These are phyloP conservation scores for Drosophila melanica DNA, from an alignment of 1,140 invertebrate genomes.

Conservation along the genomic window DNA sequence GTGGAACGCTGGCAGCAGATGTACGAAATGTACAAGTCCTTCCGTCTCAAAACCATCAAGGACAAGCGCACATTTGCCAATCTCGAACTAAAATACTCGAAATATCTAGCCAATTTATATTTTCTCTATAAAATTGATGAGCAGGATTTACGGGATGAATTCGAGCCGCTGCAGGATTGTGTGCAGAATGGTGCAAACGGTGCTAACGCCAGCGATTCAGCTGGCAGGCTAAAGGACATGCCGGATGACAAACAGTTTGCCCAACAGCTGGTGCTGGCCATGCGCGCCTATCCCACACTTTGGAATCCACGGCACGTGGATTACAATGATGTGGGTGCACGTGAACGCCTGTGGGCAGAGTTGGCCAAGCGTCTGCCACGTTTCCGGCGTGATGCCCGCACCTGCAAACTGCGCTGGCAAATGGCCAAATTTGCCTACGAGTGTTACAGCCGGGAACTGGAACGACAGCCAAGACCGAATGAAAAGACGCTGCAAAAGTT, in stretches of 20 bases:
- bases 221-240: slow-evolving; percentile 70
- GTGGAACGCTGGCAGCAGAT: slow-evolving; percentile 79
- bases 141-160: slow-evolving; percentile 74
- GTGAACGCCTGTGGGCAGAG: slow-evolving; percentile 70
- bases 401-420: slow-evolving; percentile 75
- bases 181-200: slow-evolving; percentile 11
- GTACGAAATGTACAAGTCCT: slow-evolving; percentile 82
- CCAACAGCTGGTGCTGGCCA: slow-evolving; percentile 59
- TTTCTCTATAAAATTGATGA: slow-evolving; percentile 80
- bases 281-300: slow-evolving; percentile 65
- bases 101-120: slow-evolving; percentile 76
- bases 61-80: slow-evolving; percentile 61
- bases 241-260: slow-evolving; percentile 75
- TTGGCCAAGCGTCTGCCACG: slow-evolving; percentile 61
- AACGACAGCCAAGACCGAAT: slow-evolving; percentile 51
- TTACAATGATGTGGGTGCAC: slow-evolving; percentile 64
- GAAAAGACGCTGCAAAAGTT: slow-evolving; percentile 66
- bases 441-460: slow-evolving; percentile 67
- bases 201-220: background rate
- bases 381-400: slow-evolving; percentile 64
- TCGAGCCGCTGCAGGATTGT: slow-evolving; percentile 67
- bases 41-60: slow-evolving; percentile 78
- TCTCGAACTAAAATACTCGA: slow-evolving; percentile 77
- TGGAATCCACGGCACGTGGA: slow-evolving; percentile 72
- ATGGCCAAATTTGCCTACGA: slow-evolving; percentile 77